Evolutionary conservation across 1,140 invertebrate species (phyloP).

Genomic region (honey bee (Apis mellifera)): DNA sequence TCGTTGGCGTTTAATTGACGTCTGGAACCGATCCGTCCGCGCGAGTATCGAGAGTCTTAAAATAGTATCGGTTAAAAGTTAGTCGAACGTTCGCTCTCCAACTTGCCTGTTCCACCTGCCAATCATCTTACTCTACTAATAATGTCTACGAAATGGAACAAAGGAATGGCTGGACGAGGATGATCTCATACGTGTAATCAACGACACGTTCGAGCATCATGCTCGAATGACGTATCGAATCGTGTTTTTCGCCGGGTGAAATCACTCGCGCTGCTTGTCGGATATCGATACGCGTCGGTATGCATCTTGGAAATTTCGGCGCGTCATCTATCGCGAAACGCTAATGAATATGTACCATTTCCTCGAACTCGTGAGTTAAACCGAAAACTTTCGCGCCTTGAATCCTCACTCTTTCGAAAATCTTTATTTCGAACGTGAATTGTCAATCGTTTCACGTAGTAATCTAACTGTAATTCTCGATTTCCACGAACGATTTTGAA

Average conservation of each 20-base stretch:
- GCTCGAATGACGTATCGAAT: slow-evolving; percentile 28
- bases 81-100: background rate
- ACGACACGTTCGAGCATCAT: background rate
- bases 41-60: background rate
- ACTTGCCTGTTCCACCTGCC: background rate
- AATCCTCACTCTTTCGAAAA: background rate
- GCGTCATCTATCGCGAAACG: slow-evolving; percentile 5
- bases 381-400: slow-evolving; percentile 4
- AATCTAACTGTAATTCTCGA: background rate
- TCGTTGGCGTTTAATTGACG: background rate
- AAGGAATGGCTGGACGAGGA: slow-evolving; percentile 2
- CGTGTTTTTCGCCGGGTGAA: slow-evolving; percentile 30
- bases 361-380: slow-evolving; percentile 5
- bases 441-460: slow-evolving; percentile 22
- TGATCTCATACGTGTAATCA: background rate
- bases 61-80: slow-evolving; percentile 2
- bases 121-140: background rate
- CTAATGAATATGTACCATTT: slow-evolving; percentile 56
- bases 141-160: slow-evolving; percentile 5
- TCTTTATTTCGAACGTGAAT: background rate
- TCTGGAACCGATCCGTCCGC: background rate
- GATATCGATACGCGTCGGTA: slow-evolving; percentile 18
- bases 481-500: background rate
- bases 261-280: slow-evolving; percentile 14
- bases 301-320: background rate